Conservation (phyloP, 2,113 vertebrate genomes). For the Callopanchax toddi region DNA sequence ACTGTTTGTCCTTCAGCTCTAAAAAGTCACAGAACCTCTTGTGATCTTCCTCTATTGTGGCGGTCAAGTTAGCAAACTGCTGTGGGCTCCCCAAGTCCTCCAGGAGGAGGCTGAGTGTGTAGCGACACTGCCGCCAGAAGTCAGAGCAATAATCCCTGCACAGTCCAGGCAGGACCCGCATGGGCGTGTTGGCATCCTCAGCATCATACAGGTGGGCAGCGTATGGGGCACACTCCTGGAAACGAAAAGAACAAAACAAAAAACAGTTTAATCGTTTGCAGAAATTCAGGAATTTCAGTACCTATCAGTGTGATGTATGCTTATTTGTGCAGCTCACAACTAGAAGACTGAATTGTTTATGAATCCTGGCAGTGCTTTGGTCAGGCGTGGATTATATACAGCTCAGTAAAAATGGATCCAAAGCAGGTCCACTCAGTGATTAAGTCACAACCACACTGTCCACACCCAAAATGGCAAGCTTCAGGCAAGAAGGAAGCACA, state of each 20-base stretch:
- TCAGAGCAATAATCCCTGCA: constrained; percentile 79
- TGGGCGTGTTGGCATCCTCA: constrained; percentile 83
- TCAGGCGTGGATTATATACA: constrained; percentile 62
- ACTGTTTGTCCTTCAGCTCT: constrained; percentile 81
- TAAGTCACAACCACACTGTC: constrained; percentile 75
- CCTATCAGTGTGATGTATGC: background rate
- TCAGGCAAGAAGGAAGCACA: constrained; percentile 38
- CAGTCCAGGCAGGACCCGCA: constrained; percentile 81
- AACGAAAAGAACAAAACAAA: background rate
- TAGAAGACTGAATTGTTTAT: constrained; percentile 9
- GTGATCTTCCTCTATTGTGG: constrained; percentile 74
- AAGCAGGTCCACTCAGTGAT: constrained; percentile 67
- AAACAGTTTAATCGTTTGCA: constrained; percentile 1
- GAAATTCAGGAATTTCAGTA: background rate
- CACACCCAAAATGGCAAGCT: constrained; percentile 72
- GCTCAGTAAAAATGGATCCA: constrained; percentile 65
- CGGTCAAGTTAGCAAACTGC: constrained; percentile 58
- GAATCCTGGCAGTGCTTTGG: constrained; percentile 13
- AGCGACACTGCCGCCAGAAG: constrained; percentile 82
- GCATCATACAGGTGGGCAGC: constrained; percentile 84
- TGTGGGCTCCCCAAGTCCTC: constrained; percentile 46
- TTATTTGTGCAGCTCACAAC: constrained; percentile 8
- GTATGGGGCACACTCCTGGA: constrained; percentile 85
- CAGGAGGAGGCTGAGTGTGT: constrained; percentile 78
- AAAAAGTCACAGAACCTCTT: constrained; percentile 78